Conservation (phyloP, 1,140 invertebrate species). For the Akabosia matsudoensis region DNA sequence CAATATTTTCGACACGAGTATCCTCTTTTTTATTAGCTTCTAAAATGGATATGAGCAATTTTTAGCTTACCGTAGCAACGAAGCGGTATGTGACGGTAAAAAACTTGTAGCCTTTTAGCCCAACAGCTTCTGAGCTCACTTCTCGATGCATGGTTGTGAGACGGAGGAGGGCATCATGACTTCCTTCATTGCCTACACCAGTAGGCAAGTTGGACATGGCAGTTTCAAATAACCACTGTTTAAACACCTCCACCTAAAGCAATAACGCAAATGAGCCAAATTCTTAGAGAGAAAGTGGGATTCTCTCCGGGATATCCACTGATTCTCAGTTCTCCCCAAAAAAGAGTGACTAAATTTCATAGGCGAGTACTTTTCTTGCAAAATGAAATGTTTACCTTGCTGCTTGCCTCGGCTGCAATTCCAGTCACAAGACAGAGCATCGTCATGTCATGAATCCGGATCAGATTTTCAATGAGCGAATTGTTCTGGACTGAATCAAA, state of each 20-base stretch:
- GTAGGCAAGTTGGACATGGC: conserved; percentile 2
- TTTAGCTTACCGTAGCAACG: neutral
- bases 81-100: conserved; percentile 6
- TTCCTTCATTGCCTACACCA: neutral
- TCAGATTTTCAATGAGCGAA: neutral
- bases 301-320: too few species aligned
- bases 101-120: conserved; percentile 1
- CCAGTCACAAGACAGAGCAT: neutral
- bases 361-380: too few species aligned
- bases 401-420: neutral
- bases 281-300: neutral
- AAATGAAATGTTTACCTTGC: neutral
- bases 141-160: neutral
- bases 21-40: too few species aligned
- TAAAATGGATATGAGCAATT: too few species aligned
- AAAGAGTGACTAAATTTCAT: too few species aligned
- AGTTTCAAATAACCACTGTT: neutral
- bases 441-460: neutral
- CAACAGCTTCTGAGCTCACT: neutral
- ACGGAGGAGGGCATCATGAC: neutral
- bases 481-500: neutral
- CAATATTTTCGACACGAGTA: too few species aligned
- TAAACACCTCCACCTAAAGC: neutral
- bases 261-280: neutral
- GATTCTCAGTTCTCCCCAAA: neutral